A percentile compares a stretch with the other conserved stretches of the same genome.
These are phyloP conservation scores for Actinia equina DNA, from an alignment of 64 coral and sea anemone genomes.

Conservation along the genomic window DNA sequence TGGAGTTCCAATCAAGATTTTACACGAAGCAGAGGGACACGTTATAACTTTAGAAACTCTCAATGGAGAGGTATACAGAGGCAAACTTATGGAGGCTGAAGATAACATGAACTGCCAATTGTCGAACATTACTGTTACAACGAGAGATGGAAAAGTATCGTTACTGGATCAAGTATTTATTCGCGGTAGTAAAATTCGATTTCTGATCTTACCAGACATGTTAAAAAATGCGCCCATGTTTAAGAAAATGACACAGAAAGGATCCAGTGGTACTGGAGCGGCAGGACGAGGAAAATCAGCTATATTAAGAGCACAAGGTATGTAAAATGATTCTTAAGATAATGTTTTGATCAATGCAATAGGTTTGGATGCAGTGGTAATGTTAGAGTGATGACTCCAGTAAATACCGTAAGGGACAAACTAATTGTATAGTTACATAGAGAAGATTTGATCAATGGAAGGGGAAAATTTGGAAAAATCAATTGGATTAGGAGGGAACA, in stretches of 20 bases:
- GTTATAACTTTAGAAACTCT: constrained; percentile 93
- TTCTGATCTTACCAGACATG: constrained; percentile 97
- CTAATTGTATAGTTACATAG: too few relatives aligned
- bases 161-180: constrained; percentile 94
- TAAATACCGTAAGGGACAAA: too few relatives aligned
- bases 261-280: constrained; percentile 73
- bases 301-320: constrained; percentile 97
- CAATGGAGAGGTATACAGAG: constrained; percentile 96
- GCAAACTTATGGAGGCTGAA: constrained; percentile 97
- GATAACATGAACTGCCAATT: constrained; percentile 99
- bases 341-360: too few relatives aligned
- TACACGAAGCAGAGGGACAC: constrained; percentile 98
- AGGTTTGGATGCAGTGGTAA: too few relatives aligned
- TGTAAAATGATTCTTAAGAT: too few relatives aligned
- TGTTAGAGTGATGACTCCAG: too few relatives aligned
- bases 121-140: constrained; percentile 87
- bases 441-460: too few relatives aligned
- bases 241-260: constrained; percentile 96
- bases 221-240: constrained; percentile 99
- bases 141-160: constrained; percentile 95
- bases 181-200: constrained; percentile 97
- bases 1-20: constrained; percentile 98
- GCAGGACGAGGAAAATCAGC: constrained; percentile 97
- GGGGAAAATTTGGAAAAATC: too few relatives aligned
- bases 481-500: too few relatives aligned